Evolutionary conservation across 2,888 invertebrate genomes (phyloP).

Genomic region (Meteorus colon): DNA sequence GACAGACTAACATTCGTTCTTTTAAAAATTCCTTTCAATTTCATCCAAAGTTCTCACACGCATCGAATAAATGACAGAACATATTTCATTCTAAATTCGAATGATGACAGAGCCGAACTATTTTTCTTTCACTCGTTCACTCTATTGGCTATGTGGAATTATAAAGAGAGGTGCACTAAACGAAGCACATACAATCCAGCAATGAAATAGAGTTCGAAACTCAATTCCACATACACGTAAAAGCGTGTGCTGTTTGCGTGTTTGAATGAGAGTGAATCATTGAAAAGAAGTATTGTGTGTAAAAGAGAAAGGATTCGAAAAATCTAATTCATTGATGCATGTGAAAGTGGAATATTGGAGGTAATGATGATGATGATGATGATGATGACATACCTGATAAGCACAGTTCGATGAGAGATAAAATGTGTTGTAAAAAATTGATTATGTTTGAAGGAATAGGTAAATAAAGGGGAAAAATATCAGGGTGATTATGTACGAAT

Average conservation of each 20-base stretch:
- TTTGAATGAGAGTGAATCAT: not conserved
- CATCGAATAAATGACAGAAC: not conserved
- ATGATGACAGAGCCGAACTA: not conserved
- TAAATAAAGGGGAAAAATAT: no score
- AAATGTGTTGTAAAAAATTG: no score
- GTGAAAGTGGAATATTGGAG: not conserved
- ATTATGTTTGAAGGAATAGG: no score
- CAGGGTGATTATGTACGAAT: no score
- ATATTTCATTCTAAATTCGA: not conserved
- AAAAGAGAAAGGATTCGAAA: not conserved
- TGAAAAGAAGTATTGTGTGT: not conserved
- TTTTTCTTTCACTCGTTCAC: not conserved
- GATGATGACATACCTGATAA: no score
- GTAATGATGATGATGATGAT: no score
- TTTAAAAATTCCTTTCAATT: no score
- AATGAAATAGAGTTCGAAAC: not conserved
- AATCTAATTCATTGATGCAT: not conserved
- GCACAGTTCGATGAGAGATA: no score
- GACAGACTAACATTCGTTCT: no score
- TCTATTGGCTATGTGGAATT: not conserved
- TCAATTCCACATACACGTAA: not conserved
- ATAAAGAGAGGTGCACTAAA: not conserved
- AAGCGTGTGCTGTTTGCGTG: not conserved
- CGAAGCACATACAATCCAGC: not conserved
- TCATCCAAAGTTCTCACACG: no score